Percentiles rank a stretch among this genome's conserved stretches.
These are phyloP conservation scores for Ceratotherium simum DNA, from an alignment of 2,113 vertebrate genomes.

Conservation along the genomic window DNA sequence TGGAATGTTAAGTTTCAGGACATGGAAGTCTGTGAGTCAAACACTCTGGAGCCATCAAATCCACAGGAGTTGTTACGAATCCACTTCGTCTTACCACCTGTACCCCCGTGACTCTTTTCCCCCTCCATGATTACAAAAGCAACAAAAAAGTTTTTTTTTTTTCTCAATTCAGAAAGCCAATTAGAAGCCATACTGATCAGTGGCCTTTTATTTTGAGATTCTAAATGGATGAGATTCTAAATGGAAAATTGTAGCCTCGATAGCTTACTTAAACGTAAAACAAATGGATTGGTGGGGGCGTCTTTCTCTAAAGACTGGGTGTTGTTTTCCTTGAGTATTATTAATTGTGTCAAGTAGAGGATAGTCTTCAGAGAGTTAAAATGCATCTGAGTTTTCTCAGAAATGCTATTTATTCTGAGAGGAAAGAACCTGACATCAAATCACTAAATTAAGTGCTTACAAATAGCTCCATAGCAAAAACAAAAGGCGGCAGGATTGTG, in stretches of 20 bases:
- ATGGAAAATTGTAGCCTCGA: background rate
- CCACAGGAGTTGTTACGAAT: background rate
- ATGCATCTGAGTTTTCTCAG: constrained; percentile 34
- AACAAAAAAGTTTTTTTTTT: background rate
- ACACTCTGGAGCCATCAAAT: background rate
- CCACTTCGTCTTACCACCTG: background rate
- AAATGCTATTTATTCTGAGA: constrained; percentile 32
- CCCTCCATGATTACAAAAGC: background rate
- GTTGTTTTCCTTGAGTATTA: constrained; percentile 28
- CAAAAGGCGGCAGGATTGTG: background rate
- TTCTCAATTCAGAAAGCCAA: background rate
- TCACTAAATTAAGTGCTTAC: background rate
- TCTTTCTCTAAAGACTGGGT: background rate
- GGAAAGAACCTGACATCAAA: background rate
- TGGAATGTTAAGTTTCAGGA: background rate
- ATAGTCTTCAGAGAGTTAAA: constrained; percentile 36
- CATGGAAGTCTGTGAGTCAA: background rate
- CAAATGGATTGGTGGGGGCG: background rate
- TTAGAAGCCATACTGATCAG: background rate
- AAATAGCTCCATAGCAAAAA: background rate
- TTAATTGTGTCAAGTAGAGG: background rate
- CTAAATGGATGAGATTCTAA: background rate
- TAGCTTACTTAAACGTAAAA: background rate
- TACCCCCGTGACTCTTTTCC: background rate
- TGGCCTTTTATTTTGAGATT: background rate